Evolutionary conservation across 1,140 invertebrate genomes (phyloP).

Genomic region (Gonatopus flavifemur): DNA sequence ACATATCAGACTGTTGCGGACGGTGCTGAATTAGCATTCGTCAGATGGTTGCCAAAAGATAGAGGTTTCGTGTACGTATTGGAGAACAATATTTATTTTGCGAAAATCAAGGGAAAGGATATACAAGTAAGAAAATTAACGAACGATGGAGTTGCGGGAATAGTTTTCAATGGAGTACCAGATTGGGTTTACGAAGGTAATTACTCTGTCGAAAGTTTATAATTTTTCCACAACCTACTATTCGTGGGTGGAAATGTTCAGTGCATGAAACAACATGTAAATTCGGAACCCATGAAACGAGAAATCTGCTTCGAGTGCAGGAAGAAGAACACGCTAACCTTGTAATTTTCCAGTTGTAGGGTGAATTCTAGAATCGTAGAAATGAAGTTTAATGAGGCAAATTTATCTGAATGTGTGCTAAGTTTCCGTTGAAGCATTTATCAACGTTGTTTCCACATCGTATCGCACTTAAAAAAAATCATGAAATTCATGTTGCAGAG

Average conservation of each 20-base stretch:
- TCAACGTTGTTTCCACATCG: too few species aligned
- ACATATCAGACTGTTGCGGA: slow-evolving; percentile 51
- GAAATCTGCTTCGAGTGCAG: too few species aligned
- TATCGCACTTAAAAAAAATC: not conserved
- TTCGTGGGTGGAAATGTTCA: too few species aligned
- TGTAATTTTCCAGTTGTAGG: too few species aligned
- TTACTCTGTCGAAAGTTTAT: slow-evolving; percentile 13
- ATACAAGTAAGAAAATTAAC: slow-evolving; percentile 59
- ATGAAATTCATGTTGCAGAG: slow-evolving; percentile 52
- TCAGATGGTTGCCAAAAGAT: slow-evolving; percentile 62
- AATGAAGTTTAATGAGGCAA: too few species aligned
- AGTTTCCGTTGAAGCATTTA: too few species aligned
- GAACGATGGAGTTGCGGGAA: slow-evolving; percentile 59
- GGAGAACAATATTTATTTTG: slow-evolving; percentile 82
- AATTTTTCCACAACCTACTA: too few species aligned
- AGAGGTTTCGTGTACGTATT: slow-evolving; percentile 74
- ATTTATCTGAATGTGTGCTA: not conserved
- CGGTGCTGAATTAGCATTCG: slow-evolving; percentile 58
- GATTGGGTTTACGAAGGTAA: slow-evolving; percentile 78
- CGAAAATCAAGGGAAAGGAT: not conserved
- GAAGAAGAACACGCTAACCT: too few species aligned
- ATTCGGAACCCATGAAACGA: too few species aligned
- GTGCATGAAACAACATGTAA: too few species aligned
- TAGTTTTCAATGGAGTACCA: slow-evolving; percentile 77
- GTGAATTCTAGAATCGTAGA: too few species aligned